phyloP scores from a whole-genome alignment of 2,113 vertebrate species.

The Sapajus apella region DNA sequence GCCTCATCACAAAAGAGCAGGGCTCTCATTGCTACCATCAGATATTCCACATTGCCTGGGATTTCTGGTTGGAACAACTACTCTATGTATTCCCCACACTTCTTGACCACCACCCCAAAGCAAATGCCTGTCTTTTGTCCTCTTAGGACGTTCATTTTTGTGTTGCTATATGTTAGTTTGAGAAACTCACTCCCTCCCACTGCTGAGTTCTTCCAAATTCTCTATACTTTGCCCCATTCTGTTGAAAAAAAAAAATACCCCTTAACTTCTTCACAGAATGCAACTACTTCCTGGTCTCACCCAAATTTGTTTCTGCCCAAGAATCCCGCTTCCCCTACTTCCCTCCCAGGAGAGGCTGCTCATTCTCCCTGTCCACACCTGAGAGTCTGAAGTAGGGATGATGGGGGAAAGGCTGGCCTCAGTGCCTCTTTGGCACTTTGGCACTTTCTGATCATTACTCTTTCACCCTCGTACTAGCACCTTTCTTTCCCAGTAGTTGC shows the following conservation, averaged over 20 bases:
- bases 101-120: not conserved
- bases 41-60: not conserved
- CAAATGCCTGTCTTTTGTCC: not conserved
- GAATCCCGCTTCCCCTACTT: not conserved
- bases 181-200: not conserved
- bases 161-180: not conserved
- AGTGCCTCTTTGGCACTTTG: not conserved
- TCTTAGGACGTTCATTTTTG: not conserved
- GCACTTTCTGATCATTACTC: not conserved
- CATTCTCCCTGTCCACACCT: not conserved
- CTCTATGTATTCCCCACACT: not conserved
- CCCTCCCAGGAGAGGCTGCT: not conserved
- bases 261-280: not conserved
- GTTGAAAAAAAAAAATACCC: not conserved
- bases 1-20: not conserved
- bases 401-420: not conserved
- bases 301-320: not conserved
- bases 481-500: not conserved
- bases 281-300: not conserved
- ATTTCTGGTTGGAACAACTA: not conserved
- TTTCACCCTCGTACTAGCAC: not conserved
- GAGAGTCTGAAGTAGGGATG: not conserved
- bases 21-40: not conserved
- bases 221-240: not conserved
- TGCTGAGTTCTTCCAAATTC: not conserved